Base-by-base conservation (phyloP, 2,888 invertebrate genomes). In the Euplagia quadripunctaria region DNA sequence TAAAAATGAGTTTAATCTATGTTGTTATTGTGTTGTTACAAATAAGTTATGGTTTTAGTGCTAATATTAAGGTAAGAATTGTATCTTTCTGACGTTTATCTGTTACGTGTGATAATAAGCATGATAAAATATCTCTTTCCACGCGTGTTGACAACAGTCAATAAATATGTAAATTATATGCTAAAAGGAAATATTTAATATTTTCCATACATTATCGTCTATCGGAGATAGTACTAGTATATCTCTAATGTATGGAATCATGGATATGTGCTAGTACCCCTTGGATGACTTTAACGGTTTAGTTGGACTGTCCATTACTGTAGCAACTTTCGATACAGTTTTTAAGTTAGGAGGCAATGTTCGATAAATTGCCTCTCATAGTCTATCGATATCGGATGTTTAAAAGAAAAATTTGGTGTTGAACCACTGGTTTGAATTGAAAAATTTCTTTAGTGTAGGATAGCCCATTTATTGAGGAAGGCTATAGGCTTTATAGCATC, bases 51-150 rank as follows among this genome's bases (percentile, higher is more conserved):
- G 65, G 71, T 74, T 74, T 73, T 64, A 69, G 79, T 79, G 78
- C 74, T 64, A 42, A 49, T 64, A 69, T 75, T n/a, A 80, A 83
- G 82, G 85, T 86, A 71, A 76, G 85, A 63, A 31, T 11, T 41
- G 61, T 67, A 72, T 71, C 17, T 75, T 64, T 49, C 16, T 68
- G 17, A 68, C 20, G 31, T 65, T 67, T 70, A 73, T n/a, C 41
- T 65, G 61, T 31, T 14, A 7, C 2, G 61, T 61, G 31, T 31
- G 61, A 61, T 61, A 14, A 31, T 61, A 5, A 11, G 12, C 61
- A 31, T 12, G 61, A 61, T 61, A 14, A 61, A 31, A 5, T 61
- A 31, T 31, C 5, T 14, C 31, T 31, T 61, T 61, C 14, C 5
- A 14, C 16, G 61, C 70, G 46, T 52, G 11, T 68, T n/a, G 11